phyloP scores from a whole-genome alignment of 2,797 vertebrate genomes.

The Eupleurogrammus muticus region DNA sequence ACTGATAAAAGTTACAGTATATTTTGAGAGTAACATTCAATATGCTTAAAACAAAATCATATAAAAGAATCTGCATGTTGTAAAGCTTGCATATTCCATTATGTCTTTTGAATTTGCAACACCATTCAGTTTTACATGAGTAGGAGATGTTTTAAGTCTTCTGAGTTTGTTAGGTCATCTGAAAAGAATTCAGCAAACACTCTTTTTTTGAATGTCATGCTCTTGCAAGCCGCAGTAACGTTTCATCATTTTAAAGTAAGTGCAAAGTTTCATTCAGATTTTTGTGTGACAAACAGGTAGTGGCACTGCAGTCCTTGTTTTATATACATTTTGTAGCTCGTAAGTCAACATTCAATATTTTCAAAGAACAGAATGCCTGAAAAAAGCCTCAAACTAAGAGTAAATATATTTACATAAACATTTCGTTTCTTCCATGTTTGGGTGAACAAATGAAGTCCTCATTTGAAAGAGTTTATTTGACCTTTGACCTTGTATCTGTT shows the following conservation, averaged over 20 bases:
- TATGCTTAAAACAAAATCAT: slow-evolving; percentile 67
- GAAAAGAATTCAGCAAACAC: slow-evolving; percentile 64
- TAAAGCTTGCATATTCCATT: slow-evolving; percentile 71
- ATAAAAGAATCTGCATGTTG: slow-evolving; percentile 65
- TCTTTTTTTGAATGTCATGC: slow-evolving; percentile 72
- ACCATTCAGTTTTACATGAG: slow-evolving; percentile 55
- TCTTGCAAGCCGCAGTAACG: slow-evolving; percentile 70
- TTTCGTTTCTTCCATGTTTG: slow-evolving; percentile 13
- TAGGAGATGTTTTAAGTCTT: slow-evolving; percentile 55
- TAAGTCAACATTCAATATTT: slow-evolving; percentile 62
- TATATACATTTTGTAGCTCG: slow-evolving; percentile 64
- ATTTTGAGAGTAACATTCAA: slow-evolving; percentile 75
- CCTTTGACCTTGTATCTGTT: slow-evolving; percentile 10
- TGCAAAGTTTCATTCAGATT: slow-evolving; percentile 63
- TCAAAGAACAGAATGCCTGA: slow-evolving; percentile 47
- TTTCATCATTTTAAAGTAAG: slow-evolving; percentile 48
- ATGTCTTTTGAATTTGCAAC: slow-evolving; percentile 40
- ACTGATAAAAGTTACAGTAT: slow-evolving; percentile 64
- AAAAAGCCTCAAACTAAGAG: slow-evolving; percentile 35
- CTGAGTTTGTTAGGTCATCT: slow-evolving; percentile 44
- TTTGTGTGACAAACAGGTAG: slow-evolving; percentile 53
- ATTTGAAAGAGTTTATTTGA: neutral
- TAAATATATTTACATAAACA: slow-evolving; percentile 49
- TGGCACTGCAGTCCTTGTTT: slow-evolving; percentile 54
- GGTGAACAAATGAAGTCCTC: slow-evolving; percentile 2